phyloP scores from a whole-genome alignment of 2,113 vertebrate genomes.

The Deroptyus accipitrinus region DNA sequence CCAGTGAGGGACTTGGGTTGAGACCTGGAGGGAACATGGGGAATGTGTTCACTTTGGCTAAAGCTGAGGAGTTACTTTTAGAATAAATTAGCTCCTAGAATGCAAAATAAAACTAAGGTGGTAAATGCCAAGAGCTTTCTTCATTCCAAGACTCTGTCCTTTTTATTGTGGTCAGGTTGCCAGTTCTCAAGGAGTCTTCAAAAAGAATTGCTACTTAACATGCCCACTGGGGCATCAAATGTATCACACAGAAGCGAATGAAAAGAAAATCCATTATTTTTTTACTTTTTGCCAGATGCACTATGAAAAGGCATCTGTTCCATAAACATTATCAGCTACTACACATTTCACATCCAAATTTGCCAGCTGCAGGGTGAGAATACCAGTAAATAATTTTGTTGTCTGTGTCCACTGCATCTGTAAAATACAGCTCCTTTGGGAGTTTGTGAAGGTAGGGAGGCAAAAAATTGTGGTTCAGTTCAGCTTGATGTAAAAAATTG shows the following conservation, averaged over 20 bases:
- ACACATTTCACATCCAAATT: neutral
- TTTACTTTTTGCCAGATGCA: neutral
- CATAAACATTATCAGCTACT: neutral
- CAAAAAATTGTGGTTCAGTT: neutral
- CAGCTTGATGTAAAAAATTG: neutral
- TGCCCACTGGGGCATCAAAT: neutral
- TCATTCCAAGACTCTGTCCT: neutral
- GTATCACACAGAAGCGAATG: neutral
- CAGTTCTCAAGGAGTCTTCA: neutral
- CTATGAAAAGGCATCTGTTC: conserved; percentile 7
- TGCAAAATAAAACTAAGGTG: neutral
- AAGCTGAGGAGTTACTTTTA: neutral
- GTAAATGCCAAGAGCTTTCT: neutral
- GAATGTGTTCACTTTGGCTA: neutral
- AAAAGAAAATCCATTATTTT: neutral
- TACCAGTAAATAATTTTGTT: neutral
- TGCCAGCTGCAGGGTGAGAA: conserved; percentile 7
- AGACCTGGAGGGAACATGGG: neutral
- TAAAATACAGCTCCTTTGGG: neutral
- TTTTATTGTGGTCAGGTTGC: neutral
- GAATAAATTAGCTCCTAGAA: neutral
- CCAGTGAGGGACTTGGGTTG: neutral
- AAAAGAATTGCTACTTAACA: neutral
- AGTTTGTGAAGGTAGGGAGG: neutral
- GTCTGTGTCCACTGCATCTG: neutral